Evolutionary conservation across 1,140 invertebrate species (phyloP).

Genomic region (Wiebesia pumilae): DNA sequence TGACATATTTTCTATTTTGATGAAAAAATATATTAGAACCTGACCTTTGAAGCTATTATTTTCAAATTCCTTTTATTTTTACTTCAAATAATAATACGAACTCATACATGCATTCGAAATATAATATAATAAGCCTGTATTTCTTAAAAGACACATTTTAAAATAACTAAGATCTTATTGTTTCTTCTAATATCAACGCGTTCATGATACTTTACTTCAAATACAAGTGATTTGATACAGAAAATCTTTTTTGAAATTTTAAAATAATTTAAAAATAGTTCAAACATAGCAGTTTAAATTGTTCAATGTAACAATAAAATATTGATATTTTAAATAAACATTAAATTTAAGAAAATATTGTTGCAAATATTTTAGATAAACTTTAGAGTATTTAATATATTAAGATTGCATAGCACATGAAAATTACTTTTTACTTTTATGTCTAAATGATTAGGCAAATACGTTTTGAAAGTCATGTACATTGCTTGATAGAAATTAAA

Average conservation of each 20-base stretch:
- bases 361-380: slow-evolving; percentile 28
- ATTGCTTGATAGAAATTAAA: slow-evolving; percentile 25
- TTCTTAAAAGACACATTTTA: too few relatives aligned
- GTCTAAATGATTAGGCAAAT: slow-evolving; percentile 6
- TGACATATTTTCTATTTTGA: slow-evolving; percentile 21
- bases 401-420: slow-evolving; percentile 8
- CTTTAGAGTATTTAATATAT: slow-evolving; percentile 45
- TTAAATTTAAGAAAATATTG: background rate
- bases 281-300: background rate
- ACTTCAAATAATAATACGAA: too few relatives aligned
- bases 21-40: background rate
- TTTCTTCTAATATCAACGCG: background rate
- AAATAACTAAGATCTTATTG: background rate
- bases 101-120: too few relatives aligned
- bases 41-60: too few relatives aligned
- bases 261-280: background rate
- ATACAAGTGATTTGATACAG: too few relatives aligned
- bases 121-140: too few relatives aligned
- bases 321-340: background rate
- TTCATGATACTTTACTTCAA: too few relatives aligned
- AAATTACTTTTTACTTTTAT: slow-evolving; percentile 15
- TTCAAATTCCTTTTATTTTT: too few relatives aligned
- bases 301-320: background rate
- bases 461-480: background rate
- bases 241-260: background rate